Base-by-base conservation (phyloP, 92 coral and sea anemone genomes). In the Paramuricea clavata region DNA sequence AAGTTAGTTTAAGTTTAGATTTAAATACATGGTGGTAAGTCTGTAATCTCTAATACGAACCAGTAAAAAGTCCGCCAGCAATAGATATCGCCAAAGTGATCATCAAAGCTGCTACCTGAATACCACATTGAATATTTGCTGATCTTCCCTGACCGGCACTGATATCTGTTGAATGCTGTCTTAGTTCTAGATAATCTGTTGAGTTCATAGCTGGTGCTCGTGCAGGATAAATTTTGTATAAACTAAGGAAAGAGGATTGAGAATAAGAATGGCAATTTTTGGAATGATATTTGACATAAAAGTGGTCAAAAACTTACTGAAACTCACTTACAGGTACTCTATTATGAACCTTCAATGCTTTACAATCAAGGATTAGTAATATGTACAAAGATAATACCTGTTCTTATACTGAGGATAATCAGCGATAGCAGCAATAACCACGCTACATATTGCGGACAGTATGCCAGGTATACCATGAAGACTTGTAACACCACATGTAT, bases 401-500 rank as follows among this genome's bases (percentile, higher is more conserved):
- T 91, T 88, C 62, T 93, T 95, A 83, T 95, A 95, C 60, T 89
- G 92, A 30, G 79, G 69, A 79, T 81, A 85, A 26, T 77, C 90
- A 71, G 98, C 98, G 44, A 95, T 54, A 12, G 94, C 93, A 19
- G 97, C 82, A 15, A 96, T 83, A 64, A 95, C 87, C 15, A 83
- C 71, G 76, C 98, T 93, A 11, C 94, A 96, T 44, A 95, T 33
- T 22, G 93, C 98, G 44, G 97, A 94, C 16, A 95, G 47, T 54
- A 95, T 87, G 35, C 98, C 98, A 31, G 98, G 98, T 35, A 95
- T 42, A 15, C 98, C 97, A 88, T 95, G 98, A 69, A 95, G 80
- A 81, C 97, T 95, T 67, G 83, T 95, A 7, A 95, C 98, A 52
- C 98, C 98, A 82, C 98, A 95, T 2, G 98, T 93, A 74, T 95